phyloP scores from a whole-genome alignment of 2,113 vertebrate species.

The Brachionichthys hirsutus region DNA sequence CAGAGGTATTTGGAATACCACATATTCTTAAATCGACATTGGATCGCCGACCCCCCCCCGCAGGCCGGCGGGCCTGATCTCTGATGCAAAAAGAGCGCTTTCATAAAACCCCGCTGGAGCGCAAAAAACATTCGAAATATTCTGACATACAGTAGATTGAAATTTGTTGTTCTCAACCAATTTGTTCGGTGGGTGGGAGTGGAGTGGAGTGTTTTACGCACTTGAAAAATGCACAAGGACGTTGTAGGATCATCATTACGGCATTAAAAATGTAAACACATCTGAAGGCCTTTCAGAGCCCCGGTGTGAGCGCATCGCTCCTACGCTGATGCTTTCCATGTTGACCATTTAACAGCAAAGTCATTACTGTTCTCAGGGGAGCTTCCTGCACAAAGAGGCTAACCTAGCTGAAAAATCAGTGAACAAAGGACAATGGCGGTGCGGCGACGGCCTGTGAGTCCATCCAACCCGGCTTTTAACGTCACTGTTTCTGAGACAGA shows the following conservation, averaged over 20 bases:
- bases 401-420: slow-evolving; percentile 48
- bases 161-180: slow-evolving; percentile 75
- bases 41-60: slow-evolving; percentile 53
- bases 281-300: slow-evolving; percentile 65
- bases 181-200: slow-evolving; percentile 72
- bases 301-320: slow-evolving; percentile 58
- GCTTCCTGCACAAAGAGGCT: slow-evolving; percentile 56
- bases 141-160: slow-evolving; percentile 72
- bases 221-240: slow-evolving; percentile 73
- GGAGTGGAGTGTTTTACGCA: slow-evolving; percentile 66
- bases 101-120: slow-evolving; percentile 65
- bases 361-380: slow-evolving; percentile 47
- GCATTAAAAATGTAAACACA: slow-evolving; percentile 78
- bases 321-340: slow-evolving; percentile 52
- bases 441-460: slow-evolving; percentile 44
- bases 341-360: slow-evolving; percentile 63
- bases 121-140: slow-evolving; percentile 65
- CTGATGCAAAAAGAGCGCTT: slow-evolving; percentile 72
- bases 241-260: slow-evolving; percentile 75
- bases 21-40: slow-evolving; percentile 71
- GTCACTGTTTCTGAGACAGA: slow-evolving; percentile 58
- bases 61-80: slow-evolving; percentile 64
- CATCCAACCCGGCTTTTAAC: slow-evolving; percentile 59
- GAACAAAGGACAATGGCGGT: slow-evolving; percentile 48
- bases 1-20: slow-evolving; percentile 73